A percentile compares a stretch with the other conserved stretches of the same genome.
Conservation (phyloP, 2,888 invertebrate genomes). For the Xanthia icteritia region DNA sequence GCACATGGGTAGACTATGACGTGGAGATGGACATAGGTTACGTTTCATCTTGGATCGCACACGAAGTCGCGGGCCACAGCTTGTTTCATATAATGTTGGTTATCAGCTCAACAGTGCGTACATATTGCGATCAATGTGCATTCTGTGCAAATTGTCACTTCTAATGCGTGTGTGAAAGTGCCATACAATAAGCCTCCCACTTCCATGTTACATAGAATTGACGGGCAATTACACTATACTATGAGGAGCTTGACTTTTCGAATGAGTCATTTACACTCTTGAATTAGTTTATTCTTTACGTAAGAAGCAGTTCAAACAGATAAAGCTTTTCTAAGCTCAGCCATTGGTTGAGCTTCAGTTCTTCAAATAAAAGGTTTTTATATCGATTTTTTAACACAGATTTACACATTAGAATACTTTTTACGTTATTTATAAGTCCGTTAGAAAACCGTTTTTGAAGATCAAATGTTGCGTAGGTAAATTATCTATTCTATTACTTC, state of each 20-base stretch:
- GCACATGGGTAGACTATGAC: no score
- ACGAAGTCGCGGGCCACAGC: no score
- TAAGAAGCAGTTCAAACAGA: neutral
- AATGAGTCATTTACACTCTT: slow-evolving; percentile 36
- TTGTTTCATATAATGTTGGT: slow-evolving; percentile 1
- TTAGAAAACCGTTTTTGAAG: neutral
- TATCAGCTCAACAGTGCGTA: slow-evolving; percentile 25
- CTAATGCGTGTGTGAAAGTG: slow-evolving; percentile 51
- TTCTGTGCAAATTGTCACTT: slow-evolving; percentile 55
- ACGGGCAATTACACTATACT: neutral
- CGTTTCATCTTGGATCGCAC: no score
- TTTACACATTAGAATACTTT: neutral
- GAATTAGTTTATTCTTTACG: neutral
- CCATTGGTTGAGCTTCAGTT: neutral
- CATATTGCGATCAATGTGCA: slow-evolving; percentile 42
- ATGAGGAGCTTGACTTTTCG: slow-evolving; percentile 26
- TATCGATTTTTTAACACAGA: neutral
- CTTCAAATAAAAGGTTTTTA: neutral
- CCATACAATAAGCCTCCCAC: slow-evolving; percentile 32
- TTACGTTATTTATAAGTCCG: neutral
- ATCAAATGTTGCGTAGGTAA: neutral
- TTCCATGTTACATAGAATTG: slow-evolving; percentile 47
- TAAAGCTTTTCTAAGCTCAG: neutral
- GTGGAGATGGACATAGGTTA: no score
- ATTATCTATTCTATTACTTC: neutral